Conservation (phyloP, 2,888 invertebrate genomes). For the Deilephila elpenor region DNA sequence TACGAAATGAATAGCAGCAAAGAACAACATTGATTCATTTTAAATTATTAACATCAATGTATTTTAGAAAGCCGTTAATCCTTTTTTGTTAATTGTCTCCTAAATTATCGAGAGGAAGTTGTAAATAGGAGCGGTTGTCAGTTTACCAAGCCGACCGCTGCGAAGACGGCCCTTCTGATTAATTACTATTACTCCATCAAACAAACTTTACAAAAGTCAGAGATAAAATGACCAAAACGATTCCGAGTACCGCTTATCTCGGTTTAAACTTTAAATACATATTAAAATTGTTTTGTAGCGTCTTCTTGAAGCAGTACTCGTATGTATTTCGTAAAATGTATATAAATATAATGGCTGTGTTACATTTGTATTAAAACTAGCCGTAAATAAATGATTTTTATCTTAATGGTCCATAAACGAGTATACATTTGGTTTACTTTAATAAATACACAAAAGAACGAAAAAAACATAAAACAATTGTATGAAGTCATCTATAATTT, state of each 20-base stretch:
- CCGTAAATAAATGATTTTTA: too few relatives aligned
- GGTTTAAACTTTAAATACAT: too few relatives aligned
- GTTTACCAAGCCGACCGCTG: constrained; percentile 37
- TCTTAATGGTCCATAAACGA: too few relatives aligned
- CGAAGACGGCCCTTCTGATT: constrained; percentile 56
- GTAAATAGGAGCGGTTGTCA: constrained; percentile 60
- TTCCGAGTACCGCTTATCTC: constrained; percentile 19
- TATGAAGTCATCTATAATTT: too few relatives aligned
- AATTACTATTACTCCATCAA: constrained; percentile 70
- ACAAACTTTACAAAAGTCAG: constrained; percentile 62
- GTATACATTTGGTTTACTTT: too few relatives aligned
- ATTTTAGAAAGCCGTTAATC: constrained; percentile 34
- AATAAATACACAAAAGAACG: too few relatives aligned
- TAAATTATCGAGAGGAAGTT: constrained; percentile 61
- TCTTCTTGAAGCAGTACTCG: neutral
- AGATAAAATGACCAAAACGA: constrained; percentile 24
- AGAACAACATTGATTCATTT: neutral
- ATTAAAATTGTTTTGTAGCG: neutral
- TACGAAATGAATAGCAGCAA: too few relatives aligned
- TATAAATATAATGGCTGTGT: too few relatives aligned
- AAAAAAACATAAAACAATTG: too few relatives aligned
- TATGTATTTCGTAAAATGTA: neutral
- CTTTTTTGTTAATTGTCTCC: constrained; percentile 46
- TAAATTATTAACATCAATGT: constrained; percentile 13
- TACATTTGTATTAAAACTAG: too few relatives aligned